phyloP scores from a whole-genome alignment of 35 echinoderm and acorn worm species.

The Lytechinus variegatus region DNA sequence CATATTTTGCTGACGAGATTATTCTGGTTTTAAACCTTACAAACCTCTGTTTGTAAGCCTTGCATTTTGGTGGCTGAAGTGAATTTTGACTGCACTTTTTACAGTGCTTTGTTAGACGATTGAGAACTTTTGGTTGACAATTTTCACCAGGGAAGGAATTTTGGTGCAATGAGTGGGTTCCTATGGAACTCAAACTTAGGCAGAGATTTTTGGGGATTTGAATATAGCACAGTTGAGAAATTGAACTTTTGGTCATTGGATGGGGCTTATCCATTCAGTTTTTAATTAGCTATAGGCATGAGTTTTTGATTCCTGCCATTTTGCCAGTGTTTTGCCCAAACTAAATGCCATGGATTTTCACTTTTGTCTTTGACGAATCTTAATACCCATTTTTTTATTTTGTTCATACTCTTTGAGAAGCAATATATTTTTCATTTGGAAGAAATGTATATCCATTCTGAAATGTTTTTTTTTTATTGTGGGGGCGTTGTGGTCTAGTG shows the following conservation, averaged over 20 bases:
- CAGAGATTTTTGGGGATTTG: background rate
- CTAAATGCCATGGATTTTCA: background rate
- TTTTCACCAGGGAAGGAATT: background rate
- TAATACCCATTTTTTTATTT: background rate
- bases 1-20: background rate
- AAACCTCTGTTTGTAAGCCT: background rate
- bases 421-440: too few species aligned
- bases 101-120: background rate
- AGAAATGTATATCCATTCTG: too few species aligned
- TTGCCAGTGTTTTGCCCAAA: background rate
- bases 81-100: background rate
- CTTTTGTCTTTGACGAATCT: background rate
- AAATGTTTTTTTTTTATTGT: too few species aligned
- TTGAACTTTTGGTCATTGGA: background rate
- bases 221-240: background rate
- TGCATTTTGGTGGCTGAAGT: constrained; percentile 42
- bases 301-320: background rate
- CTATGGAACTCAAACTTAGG: background rate
- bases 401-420: too few species aligned
- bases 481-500: too few species aligned
- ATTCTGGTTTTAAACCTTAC: background rate
- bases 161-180: background rate
- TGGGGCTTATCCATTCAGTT: background rate
- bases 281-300: background rate
- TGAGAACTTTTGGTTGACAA: constrained; percentile 34